Evolutionary conservation across 2,113 vertebrate species (phyloP), one percentile per base, ranked within the genome.

Genomic region (Entelurus aequoreus): DNA sequence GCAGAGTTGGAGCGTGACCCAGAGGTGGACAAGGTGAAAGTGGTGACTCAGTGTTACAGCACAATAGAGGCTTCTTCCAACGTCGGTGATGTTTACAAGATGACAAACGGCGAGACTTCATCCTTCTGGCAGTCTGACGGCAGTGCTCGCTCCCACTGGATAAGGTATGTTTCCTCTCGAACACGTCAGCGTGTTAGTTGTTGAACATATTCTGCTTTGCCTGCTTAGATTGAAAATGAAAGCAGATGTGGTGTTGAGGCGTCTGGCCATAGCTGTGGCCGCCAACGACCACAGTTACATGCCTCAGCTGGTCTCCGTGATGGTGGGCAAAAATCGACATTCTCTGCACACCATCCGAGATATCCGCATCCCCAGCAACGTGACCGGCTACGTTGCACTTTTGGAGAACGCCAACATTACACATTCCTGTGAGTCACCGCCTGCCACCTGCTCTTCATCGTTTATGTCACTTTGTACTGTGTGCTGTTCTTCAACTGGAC

Each of bases 61-160:
- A 88, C 92, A 54, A 94, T 99, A 58, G 97, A 98, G 70, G 92
- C 94, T 7, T 99, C 97, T 0, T 99, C 97, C 60, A 97, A 97
- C 28, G 90, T 91, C 0, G 74, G 90, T 0, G 97, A 99, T 55
- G 82, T 97, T 5, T 90, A 93, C 85, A 97, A 95, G 85, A 94
- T 99, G 94, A 95, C 94, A 1, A 97, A 97, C 0, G 96, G 97
- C 5, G 97, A 99, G 48, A 98, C 96, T 0, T 78, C 90, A 0
- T 95, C 97, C 44, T 99, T 94, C 84, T 99, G 97, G 97, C 95
- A 99, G 87, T 99, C 97, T 0, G 96, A 98, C 1, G 97, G 97
- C 52, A 98, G 94, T 0, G 94, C 96, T 1, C 93, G 95, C 19
- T 98, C 96, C 0, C 97, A 99, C 56, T 99, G 97, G 97, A 95